Evolutionary conservation across 2,113 vertebrate species (phyloP).

Genomic region (Hemiscyllium ocellatum): DNA sequence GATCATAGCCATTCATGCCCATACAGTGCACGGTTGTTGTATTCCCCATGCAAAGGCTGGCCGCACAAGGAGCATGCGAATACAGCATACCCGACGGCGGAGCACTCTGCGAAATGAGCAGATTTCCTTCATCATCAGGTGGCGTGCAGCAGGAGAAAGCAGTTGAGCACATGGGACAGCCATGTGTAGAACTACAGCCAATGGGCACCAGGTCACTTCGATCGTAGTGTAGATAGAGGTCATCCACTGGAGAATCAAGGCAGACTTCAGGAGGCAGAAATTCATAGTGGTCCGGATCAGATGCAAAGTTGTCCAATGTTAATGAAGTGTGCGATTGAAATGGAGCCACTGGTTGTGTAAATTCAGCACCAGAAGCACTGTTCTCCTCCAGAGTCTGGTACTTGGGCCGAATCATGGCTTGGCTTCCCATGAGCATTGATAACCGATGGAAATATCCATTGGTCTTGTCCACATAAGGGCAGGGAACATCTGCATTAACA

Average conservation of each 20-base stretch:
- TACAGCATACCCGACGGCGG: conserved; percentile 68
- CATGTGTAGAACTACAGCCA: conserved; percentile 51
- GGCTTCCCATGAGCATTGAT: not conserved
- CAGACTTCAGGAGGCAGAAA: conserved; percentile 32
- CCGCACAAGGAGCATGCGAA: conserved; percentile 76
- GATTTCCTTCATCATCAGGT: conserved; percentile 64
- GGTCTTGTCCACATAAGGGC: conserved; percentile 47
- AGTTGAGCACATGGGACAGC: conserved; percentile 63
- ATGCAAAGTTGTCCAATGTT: conserved; percentile 20
- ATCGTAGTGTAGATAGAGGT: conserved; percentile 63
- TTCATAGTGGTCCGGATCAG: conserved; percentile 15
- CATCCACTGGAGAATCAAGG: conserved; percentile 47
- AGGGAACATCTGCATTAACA: conserved; percentile 40
- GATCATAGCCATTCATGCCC: conserved; percentile 63
- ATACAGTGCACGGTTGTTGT: conserved; percentile 48
- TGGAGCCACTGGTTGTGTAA: not conserved
- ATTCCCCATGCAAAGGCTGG: conserved; percentile 71
- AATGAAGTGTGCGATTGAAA: not conserved
- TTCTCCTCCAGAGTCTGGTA: not conserved
- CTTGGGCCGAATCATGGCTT: conserved; percentile 27
- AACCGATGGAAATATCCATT: conserved; percentile 41
- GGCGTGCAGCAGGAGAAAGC: conserved; percentile 50
- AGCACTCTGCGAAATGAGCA: conserved; percentile 64
- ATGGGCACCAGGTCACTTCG: conserved; percentile 57
- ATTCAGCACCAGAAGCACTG: not conserved